Conservation (phyloP, 2,113 vertebrate genomes). For the Bostrychus sinensis region DNA sequence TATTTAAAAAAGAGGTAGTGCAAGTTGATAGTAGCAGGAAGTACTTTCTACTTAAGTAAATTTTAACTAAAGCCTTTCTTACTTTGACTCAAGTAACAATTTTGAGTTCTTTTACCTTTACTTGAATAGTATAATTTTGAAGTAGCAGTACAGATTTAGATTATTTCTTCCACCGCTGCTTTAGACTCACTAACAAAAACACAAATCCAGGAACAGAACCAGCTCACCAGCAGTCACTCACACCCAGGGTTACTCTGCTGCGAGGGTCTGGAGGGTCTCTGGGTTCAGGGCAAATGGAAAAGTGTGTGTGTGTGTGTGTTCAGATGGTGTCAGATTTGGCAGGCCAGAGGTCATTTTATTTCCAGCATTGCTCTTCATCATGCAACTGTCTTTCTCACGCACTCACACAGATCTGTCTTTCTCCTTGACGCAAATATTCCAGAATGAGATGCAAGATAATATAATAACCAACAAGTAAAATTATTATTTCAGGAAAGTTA, state of each 20-base stretch:
- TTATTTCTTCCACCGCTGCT: no score
- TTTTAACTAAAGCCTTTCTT: no score
- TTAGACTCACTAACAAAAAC: no score
- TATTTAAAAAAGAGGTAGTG: no score
- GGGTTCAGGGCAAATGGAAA: conserved; percentile 62
- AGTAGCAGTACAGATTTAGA: no score
- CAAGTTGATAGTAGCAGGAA: no score
- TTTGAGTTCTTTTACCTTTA: no score
- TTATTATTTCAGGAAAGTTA: no score
- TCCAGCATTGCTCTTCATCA: conserved; percentile 61
- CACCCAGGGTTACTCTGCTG: conserved; percentile 8
- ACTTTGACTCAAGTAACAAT: no score
- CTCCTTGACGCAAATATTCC: neutral
- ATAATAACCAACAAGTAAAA: neutral
- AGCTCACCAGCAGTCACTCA: neutral
- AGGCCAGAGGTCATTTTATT: conserved; percentile 70
- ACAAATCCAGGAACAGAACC: neutral
- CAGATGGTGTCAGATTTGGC: conserved; percentile 64
- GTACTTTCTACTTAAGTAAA: no score
- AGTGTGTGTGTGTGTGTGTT: conserved; percentile 46
- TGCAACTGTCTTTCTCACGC: conserved; percentile 21
- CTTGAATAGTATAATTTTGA: no score
- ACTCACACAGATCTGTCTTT: neutral
- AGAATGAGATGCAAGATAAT: neutral
- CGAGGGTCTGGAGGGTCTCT: conserved; percentile 44